Conservation (phyloP, 2,888 invertebrate species). For the Coecobrya sp. region DNA sequence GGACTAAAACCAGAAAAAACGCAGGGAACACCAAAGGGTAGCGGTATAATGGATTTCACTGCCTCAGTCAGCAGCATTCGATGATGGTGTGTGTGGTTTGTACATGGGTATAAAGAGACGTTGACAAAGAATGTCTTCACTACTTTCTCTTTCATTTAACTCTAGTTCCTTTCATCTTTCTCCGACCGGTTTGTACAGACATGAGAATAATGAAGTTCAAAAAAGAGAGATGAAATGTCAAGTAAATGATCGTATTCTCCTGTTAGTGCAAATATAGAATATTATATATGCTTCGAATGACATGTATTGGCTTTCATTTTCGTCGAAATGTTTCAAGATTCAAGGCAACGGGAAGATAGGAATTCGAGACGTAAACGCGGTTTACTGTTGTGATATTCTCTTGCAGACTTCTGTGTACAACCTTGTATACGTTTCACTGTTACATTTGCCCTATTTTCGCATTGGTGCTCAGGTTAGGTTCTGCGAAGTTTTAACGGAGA, state of each 20-base stretch:
- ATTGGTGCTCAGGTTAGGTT: too few species aligned
- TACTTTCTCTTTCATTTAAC: conserved; percentile 8
- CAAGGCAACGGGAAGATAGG: neutral
- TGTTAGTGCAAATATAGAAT: neutral
- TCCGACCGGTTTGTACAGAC: conserved; percentile 14
- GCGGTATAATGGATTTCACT: conserved; percentile 6
- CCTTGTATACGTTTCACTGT: too few species aligned
- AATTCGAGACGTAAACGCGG: too few species aligned
- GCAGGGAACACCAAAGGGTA: neutral
- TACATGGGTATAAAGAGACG: neutral
- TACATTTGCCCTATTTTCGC: too few species aligned
- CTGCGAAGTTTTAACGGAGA: too few species aligned
- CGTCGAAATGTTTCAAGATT: neutral
- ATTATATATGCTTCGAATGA: neutral
- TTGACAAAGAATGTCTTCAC: conserved; percentile 19
- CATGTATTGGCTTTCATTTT: conserved; percentile 4
- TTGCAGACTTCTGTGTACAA: too few species aligned
- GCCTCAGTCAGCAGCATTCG: neutral
- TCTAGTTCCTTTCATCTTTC: conserved; percentile 29
- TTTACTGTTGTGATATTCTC: too few species aligned
- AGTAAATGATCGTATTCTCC: conserved; percentile 39
- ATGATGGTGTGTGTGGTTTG: conserved; percentile 23
- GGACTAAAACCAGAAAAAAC: neutral
- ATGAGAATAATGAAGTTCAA: conserved; percentile 41
- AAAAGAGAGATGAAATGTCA: conserved; percentile 58